Percentiles rank a stretch among this genome's conserved stretches.
Evolutionary conservation across 2,113 vertebrate genomes (phyloP).

Genomic region (Sorex fumeus): DNA sequence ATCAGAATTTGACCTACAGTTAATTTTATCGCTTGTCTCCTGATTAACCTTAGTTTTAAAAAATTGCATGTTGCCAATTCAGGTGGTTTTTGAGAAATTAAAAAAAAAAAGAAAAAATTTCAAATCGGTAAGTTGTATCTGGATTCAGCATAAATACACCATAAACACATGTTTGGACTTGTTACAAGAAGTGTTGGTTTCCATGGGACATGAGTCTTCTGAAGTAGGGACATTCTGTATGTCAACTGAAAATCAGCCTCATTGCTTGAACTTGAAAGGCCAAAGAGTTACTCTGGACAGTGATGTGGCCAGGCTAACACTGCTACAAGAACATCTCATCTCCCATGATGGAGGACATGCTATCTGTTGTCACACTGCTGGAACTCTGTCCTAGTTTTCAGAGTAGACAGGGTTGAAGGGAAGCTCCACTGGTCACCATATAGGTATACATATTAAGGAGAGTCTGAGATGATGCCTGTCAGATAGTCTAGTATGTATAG

Average conservation of each 20-base stretch:
- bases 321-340: neutral
- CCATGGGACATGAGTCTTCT: neutral
- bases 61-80: neutral
- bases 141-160: neutral
- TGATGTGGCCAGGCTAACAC: neutral
- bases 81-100: neutral
- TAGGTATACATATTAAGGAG: neutral
- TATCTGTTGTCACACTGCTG: rapidly evolving
- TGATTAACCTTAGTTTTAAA: slow-evolving; percentile 2
- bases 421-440: neutral
- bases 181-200: neutral
- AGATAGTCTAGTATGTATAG: neutral
- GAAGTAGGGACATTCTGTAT: neutral
- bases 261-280: neutral
- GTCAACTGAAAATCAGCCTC: neutral
- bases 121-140: neutral
- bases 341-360: neutral
- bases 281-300: neutral
- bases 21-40: neutral
- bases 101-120: neutral
- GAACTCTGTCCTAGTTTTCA: neutral
- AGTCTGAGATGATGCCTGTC: neutral
- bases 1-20: neutral
- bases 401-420: neutral
- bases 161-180: neutral